Evolutionary conservation across 2,113 vertebrate species (phyloP).

Genomic region (Anarhynchus alexandrinus): DNA sequence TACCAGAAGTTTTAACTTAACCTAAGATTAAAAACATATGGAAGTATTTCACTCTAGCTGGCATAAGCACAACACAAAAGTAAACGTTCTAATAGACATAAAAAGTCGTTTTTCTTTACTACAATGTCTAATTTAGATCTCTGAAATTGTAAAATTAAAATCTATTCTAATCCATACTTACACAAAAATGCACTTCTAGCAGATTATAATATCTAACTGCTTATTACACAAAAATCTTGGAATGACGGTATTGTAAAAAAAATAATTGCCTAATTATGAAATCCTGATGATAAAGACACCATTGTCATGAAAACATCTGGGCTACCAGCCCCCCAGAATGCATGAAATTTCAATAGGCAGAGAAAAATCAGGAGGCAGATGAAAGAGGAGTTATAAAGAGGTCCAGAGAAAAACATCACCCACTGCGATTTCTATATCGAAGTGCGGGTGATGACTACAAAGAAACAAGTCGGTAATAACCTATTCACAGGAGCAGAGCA

Average conservation of each 20-base stretch:
- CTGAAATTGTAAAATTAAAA: slow-evolving; percentile 57
- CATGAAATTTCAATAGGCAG: slow-evolving; percentile 30
- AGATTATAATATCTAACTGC: slow-evolving; percentile 46
- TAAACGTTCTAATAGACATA: not conserved
- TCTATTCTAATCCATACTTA: slow-evolving; percentile 25
- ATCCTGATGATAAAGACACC: slow-evolving; percentile 34
- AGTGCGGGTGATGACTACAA: not conserved
- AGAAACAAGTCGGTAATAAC: not conserved
- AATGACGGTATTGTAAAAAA: slow-evolving; percentile 49
- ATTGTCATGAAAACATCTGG: slow-evolving; percentile 62
- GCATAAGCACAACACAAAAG: not conserved
- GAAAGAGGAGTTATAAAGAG: slow-evolving; percentile 20
- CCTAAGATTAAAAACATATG: slow-evolving; percentile 24
- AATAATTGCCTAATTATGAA: slow-evolving; percentile 52
- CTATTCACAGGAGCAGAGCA: not conserved
- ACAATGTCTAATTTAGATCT: slow-evolving; percentile 49
- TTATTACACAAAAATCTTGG: slow-evolving; percentile 27
- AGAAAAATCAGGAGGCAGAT: slow-evolving; percentile 1
- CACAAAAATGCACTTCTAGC: slow-evolving; percentile 6
- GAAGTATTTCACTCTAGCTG: slow-evolving; percentile 15
- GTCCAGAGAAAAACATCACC: not conserved
- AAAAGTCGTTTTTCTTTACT: slow-evolving; percentile 26
- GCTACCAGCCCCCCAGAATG: not conserved
- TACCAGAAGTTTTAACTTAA: slow-evolving; percentile 1
- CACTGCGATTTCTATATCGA: not conserved